Conservation (phyloP, 2,113 vertebrate species). For the Eublepharis macularius region DNA sequence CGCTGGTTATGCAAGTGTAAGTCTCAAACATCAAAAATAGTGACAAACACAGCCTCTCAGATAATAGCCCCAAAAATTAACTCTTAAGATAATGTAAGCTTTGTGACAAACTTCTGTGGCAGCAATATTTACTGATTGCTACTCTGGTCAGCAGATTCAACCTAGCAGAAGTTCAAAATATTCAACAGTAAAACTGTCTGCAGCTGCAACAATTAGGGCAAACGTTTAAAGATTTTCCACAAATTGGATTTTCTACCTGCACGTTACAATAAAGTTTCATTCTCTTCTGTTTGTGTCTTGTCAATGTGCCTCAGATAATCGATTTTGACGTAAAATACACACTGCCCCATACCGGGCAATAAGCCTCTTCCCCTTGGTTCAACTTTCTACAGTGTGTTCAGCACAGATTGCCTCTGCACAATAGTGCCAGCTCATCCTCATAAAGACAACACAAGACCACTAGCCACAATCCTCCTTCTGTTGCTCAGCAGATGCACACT, state of each 20-base stretch:
- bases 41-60: not conserved
- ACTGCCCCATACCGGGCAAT: not conserved
- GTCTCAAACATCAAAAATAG: not conserved
- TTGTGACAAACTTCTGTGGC: not conserved
- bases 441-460: not conserved
- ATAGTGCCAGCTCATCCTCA: not conserved
- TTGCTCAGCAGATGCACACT: not conserved
- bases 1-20: not conserved
- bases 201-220: not conserved
- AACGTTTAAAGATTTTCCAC: not conserved
- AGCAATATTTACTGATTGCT: not conserved
- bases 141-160: not conserved
- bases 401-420: not conserved
- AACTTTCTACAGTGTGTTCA: not conserved
- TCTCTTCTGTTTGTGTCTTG: not conserved
- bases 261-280: not conserved
- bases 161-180: not conserved
- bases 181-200: not conserved
- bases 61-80: not conserved
- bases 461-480: not conserved
- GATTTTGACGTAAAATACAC: not conserved
- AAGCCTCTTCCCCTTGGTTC: slow-evolving; percentile 13
- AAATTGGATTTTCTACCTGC: not conserved
- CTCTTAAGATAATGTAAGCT: not conserved
- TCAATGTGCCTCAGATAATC: not conserved